Base-by-base conservation (phyloP, 2,888 invertebrate genomes). In the Troides helena region DNA sequence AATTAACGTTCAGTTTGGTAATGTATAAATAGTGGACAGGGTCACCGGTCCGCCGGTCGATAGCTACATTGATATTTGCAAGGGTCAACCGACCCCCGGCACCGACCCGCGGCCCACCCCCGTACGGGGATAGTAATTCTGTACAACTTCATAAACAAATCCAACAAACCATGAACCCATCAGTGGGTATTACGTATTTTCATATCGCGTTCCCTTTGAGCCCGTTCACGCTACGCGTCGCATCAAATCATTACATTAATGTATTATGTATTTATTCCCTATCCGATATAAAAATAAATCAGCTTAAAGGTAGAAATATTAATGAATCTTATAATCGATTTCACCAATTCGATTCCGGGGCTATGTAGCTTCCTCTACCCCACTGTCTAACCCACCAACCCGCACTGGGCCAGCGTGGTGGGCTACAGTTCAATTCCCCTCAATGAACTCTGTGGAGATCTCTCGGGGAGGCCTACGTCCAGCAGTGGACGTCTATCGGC, bases 131-230 rank as follows among this genome's bases (percentile, higher is more conserved):
- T 58, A 62, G 62, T 62, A 66, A 57, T 69, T 58, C 12, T 23
- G 58, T 25, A 46, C 50, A 66, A 58, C 62, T 69, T 58, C 50
- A 65, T 62, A 66, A 65, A 50, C 65, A 62, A 58, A 66, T 58
- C 18, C 65, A 62, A 43, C 58, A 46, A 69, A 62, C 65, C 65
- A 50, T 69, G 25, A 69, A 69, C 62, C 46, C 53, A 69, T 69
- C 65, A 36, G 62, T 18, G 46, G 66, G 56, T 64, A 39, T 65
- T 56, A 36, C 65, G 46, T 17, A 65, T 61, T 57, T 65, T 65
- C 50, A 65, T 60, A 68, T 64, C 53, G 64, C 23, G 36, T 56
- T 65, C 57, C 56, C 56, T 65, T 69, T 69, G 65, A 65, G 17
- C n/a, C 8, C 43, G 12, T 59, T 63, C 25, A 60, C 59, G 64